phyloP scores from a whole-genome alignment of 2,888 invertebrate genomes.

The Xanthia togata region DNA sequence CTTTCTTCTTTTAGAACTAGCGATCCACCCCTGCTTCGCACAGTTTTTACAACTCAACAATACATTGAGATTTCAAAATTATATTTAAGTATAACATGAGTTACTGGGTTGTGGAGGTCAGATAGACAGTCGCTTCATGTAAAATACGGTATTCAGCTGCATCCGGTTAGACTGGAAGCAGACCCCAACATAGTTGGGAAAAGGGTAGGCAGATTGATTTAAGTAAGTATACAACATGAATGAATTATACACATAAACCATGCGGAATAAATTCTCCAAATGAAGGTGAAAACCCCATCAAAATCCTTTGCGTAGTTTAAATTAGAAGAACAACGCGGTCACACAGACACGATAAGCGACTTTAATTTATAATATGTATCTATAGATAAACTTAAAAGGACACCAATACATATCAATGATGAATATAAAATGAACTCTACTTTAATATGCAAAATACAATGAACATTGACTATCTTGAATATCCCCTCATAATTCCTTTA shows the following conservation, averaged over 20 bases:
- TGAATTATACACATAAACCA: not conserved
- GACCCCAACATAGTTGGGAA: no score
- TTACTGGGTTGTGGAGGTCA: no score
- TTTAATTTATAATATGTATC: not conserved
- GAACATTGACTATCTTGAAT: conserved; percentile 28
- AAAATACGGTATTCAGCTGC: no score
- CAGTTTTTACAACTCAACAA: not conserved
- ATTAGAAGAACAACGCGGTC: not conserved
- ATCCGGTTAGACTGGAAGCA: no score
- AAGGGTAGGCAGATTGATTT: no score
- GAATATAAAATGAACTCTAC: not conserved
- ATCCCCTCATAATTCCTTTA: conserved; percentile 62
- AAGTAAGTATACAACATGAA: no score
- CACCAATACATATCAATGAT: not conserved
- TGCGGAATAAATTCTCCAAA: not conserved
- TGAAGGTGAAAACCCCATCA: not conserved
- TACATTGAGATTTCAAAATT: not conserved
- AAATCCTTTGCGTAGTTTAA: not conserved
- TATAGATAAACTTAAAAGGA: not conserved
- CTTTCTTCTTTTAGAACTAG: no score
- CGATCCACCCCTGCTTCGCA: not conserved
- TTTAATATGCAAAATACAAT: conserved; percentile 29
- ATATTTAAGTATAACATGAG: no score
- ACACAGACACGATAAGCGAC: not conserved
- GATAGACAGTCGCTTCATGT: no score